Conservation (phyloP, 2,113 vertebrate genomes). For the Serinus canaria region DNA sequence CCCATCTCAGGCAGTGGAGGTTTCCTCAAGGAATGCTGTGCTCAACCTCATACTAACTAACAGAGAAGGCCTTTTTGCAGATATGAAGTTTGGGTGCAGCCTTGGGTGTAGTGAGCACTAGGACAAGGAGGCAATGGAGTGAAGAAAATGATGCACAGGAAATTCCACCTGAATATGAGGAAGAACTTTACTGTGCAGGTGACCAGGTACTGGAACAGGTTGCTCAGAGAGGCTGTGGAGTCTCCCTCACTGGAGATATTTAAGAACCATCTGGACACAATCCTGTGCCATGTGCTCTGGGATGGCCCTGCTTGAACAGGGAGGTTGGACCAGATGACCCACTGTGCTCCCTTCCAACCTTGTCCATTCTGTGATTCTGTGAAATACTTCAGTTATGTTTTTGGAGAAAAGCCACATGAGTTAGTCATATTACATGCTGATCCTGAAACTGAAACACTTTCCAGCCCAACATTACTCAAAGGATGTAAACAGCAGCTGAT, state of each 20-base stretch:
- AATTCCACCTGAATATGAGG: not conserved
- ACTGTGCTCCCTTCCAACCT: not conserved
- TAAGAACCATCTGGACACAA: not conserved
- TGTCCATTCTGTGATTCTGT: not conserved
- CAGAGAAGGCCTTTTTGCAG: not conserved
- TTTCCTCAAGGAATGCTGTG: not conserved
- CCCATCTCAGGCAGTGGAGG: no score
- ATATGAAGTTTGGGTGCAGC: not conserved
- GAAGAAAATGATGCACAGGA: not conserved
- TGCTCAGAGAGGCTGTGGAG: not conserved
- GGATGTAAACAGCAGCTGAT: conserved; percentile 16
- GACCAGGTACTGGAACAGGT: not conserved
- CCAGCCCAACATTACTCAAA: not conserved
- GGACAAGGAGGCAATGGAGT: not conserved
- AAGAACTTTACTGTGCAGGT: not conserved
- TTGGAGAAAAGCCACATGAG: not conserved
- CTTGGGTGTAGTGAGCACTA: not conserved
- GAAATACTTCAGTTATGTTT: not conserved
- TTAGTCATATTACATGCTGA: not conserved
- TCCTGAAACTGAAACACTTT: not conserved
- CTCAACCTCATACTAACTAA: not conserved
- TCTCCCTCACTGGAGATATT: not conserved
- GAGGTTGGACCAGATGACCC: not conserved
- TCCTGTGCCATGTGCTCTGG: not conserved
- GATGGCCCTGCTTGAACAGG: not conserved